phyloP scores from a whole-genome alignment of 2,888 invertebrate species.

The Leptinotarsa rubiginosa region DNA sequence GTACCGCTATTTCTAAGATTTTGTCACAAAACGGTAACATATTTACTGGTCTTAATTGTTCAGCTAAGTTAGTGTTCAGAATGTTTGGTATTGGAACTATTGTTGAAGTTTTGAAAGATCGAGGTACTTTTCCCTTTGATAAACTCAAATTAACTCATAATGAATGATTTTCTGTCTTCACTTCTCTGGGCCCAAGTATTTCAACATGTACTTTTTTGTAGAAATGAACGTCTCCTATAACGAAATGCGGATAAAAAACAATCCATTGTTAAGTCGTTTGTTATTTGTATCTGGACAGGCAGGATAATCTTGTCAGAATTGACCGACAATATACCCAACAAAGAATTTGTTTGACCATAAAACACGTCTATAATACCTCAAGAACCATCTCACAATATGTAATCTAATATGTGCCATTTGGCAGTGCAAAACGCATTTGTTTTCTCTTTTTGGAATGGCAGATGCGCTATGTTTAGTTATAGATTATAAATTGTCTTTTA shows the following conservation, averaged over 20 bases:
- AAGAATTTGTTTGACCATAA: conserved; percentile 45
- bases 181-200: too few relatives aligned
- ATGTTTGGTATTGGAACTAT: too few relatives aligned
- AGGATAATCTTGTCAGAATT: conserved; percentile 15
- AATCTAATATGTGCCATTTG: conserved; percentile 52
- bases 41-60: too few relatives aligned
- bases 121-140: too few relatives aligned
- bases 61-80: too few relatives aligned
- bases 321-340: conserved; percentile 35
- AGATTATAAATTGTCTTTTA: conserved; percentile 46
- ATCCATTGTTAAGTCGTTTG: neutral
- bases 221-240: too few relatives aligned
- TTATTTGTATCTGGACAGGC: neutral
- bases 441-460: conserved; percentile 48
- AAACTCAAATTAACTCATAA: too few relatives aligned
- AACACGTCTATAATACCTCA: conserved; percentile 30
- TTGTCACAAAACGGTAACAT: too few relatives aligned
- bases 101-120: too few relatives aligned
- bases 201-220: too few relatives aligned
- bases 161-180: too few relatives aligned
- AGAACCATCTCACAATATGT: conserved; percentile 47
- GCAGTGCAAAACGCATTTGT: conserved; percentile 47
- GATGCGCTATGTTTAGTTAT: conserved; percentile 43
- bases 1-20: too few relatives aligned
- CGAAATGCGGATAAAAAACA: neutral